phyloP scores from a whole-genome alignment of 2,888 invertebrate genomes.

The Flexamia atlantica region DNA sequence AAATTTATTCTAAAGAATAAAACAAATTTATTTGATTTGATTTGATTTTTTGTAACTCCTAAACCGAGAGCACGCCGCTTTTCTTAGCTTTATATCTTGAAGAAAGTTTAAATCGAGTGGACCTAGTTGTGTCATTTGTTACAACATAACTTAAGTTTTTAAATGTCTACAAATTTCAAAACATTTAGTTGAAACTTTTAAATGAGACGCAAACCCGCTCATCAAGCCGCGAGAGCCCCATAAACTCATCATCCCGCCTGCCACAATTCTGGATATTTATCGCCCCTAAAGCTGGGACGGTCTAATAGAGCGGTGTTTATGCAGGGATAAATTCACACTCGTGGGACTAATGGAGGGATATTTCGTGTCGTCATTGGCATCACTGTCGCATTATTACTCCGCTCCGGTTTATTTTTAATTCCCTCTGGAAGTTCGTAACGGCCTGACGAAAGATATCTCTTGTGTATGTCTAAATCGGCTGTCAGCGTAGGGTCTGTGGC shows the following conservation, averaged over 20 bases:
- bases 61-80: too few relatives aligned
- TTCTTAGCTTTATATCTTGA: too few relatives aligned
- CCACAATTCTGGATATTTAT: slow-evolving; percentile 46
- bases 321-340: slow-evolving; percentile 52
- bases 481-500: neutral
- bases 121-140: too few relatives aligned
- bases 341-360: slow-evolving; percentile 45
- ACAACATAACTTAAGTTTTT: too few relatives aligned
- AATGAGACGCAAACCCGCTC: neutral
- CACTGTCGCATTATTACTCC: slow-evolving; percentile 44
- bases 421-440: slow-evolving; percentile 35
- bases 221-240: neutral
- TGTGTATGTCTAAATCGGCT: slow-evolving; percentile 21
- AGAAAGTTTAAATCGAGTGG: too few relatives aligned
- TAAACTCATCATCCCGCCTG: slow-evolving; percentile 30
- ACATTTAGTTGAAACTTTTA: neutral
- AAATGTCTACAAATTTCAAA: neutral
- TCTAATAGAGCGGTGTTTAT: slow-evolving; percentile 54
- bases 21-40: too few relatives aligned
- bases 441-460: slow-evolving; percentile 30
- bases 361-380: slow-evolving; percentile 44
- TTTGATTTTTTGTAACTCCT: too few relatives aligned
- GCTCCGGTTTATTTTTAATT: slow-evolving; percentile 36
- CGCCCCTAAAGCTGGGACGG: slow-evolving; percentile 40
- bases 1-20: too few relatives aligned